A percentile compares a stretch with the other conserved stretches of the same genome.
Evolutionary conservation across 1,140 invertebrate genomes (phyloP).

Genomic region (Dufourea novaeangliae): DNA sequence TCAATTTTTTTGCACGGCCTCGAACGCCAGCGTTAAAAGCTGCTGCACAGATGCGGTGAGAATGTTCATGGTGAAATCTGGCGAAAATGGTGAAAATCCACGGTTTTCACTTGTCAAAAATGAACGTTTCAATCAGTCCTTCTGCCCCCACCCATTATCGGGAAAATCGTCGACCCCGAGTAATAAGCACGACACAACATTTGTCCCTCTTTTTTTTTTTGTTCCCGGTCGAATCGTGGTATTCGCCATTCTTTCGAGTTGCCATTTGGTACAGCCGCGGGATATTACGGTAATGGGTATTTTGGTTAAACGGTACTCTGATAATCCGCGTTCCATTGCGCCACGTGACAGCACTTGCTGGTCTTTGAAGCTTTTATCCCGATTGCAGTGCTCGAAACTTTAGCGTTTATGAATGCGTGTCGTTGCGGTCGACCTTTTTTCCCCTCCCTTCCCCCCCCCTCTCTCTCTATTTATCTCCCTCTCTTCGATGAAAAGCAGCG

Average conservation of each 20-base stretch:
- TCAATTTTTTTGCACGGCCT: no score
- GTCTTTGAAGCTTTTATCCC: slow-evolving; percentile 52
- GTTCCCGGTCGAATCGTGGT: background rate
- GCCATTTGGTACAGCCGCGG: slow-evolving; percentile 12
- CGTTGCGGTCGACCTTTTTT: background rate
- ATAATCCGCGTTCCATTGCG: slow-evolving; percentile 32
- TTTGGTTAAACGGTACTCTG: slow-evolving; percentile 41
- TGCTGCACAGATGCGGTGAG: no score
- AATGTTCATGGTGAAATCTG: no score
- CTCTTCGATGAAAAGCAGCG: slow-evolving; percentile 35
- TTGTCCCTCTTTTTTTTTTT: background rate
- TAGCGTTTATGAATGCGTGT: slow-evolving; percentile 33
- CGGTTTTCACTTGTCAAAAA: background rate
- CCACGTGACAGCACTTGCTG: slow-evolving; percentile 38
- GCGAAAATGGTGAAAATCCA: background rate
- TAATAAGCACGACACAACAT: slow-evolving; percentile 20
- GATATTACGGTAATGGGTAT: slow-evolving; percentile 48
- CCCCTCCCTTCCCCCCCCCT: no score
- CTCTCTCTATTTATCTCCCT: background rate
- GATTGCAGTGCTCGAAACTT: slow-evolving; percentile 41
- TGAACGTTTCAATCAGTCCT: background rate
- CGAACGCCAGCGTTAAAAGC: no score
- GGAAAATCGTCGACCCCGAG: slow-evolving; percentile 19
- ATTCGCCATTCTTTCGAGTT: slow-evolving; percentile 19
- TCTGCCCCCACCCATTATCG: background rate